phyloP scores from a whole-genome alignment of 2,113 vertebrate genomes.

The Antechinus stuartii region DNA sequence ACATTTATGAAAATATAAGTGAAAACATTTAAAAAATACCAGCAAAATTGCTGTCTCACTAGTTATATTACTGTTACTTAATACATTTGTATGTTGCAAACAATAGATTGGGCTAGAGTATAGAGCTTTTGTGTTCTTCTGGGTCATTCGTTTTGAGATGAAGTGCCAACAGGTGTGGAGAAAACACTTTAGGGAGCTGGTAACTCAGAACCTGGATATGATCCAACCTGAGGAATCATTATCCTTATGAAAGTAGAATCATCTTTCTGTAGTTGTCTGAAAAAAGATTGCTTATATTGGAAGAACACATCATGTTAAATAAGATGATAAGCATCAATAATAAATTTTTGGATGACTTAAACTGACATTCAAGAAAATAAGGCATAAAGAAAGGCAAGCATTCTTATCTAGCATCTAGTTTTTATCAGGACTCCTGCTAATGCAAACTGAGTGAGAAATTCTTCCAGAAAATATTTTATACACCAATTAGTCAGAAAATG shows the following conservation, averaged over 20 bases:
- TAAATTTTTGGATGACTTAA: neutral
- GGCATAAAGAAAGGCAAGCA: neutral
- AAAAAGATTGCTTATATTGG: neutral
- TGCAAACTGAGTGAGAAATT: neutral
- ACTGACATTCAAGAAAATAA: neutral
- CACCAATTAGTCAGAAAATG: neutral
- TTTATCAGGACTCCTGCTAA: neutral
- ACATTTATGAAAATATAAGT: neutral
- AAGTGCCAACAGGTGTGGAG: neutral
- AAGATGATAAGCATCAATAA: neutral
- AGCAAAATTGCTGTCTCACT: neutral
- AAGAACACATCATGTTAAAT: neutral
- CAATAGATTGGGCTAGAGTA: neutral
- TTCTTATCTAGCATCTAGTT: neutral
- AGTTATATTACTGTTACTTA: neutral
- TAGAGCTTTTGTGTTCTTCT: neutral
- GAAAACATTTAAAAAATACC: neutral
- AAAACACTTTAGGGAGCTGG: neutral
- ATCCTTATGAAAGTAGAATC: neutral
- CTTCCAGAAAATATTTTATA: neutral
- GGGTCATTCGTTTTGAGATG: neutral
- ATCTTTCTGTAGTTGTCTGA: neutral
- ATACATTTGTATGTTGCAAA: neutral
- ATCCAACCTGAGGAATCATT: neutral
- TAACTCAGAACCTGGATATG: neutral